These are phyloP conservation scores for Valencia hispanica DNA, from an alignment of 2,797 vertebrate species.

Conservation along the genomic window DNA sequence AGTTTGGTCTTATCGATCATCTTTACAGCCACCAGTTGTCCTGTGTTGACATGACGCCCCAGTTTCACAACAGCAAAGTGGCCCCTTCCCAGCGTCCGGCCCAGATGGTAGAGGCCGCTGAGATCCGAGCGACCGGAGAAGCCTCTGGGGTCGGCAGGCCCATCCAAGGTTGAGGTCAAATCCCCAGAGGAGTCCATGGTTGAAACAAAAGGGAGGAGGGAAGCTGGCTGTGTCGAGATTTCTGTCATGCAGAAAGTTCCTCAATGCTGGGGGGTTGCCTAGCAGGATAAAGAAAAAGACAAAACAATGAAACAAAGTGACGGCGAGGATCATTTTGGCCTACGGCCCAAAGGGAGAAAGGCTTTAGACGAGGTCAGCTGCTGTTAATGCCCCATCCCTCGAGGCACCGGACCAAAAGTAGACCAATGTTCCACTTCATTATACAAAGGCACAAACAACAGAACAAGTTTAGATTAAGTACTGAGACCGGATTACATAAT, in stretches of 20 bases:
- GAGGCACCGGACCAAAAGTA: not conserved
- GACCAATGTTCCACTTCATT: conserved; percentile 27
- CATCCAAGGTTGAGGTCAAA: conserved; percentile 10
- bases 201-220: conserved; percentile 1
- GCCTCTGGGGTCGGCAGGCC: conserved; percentile 22
- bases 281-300: conserved; percentile 47
- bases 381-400: conserved; percentile 24
- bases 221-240: conserved; percentile 23
- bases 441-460: conserved; percentile 36
- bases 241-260: conserved; percentile 25
- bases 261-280: conserved; percentile 49
- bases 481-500: conserved; percentile 19
- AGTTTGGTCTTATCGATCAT: conserved; percentile 92
- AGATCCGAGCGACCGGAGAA: conserved; percentile 69
- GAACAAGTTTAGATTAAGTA: conserved; percentile 34
- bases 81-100: conserved; percentile 87
- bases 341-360: conserved; percentile 25
- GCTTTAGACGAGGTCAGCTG: conserved; percentile 52
- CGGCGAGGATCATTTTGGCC: conserved; percentile 23
- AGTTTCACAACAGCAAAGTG: conserved; percentile 90
- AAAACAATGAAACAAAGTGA: conserved; percentile 43
- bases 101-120: conserved; percentile 87
- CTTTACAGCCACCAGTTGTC: conserved; percentile 90
- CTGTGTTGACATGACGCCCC: conserved; percentile 86
- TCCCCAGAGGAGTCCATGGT: conserved; percentile 67